Evolutionary conservation across 1,140 invertebrate species (phyloP), one percentile per base, ranked within the genome.

Genomic region (Camponotus vicinus): DNA sequence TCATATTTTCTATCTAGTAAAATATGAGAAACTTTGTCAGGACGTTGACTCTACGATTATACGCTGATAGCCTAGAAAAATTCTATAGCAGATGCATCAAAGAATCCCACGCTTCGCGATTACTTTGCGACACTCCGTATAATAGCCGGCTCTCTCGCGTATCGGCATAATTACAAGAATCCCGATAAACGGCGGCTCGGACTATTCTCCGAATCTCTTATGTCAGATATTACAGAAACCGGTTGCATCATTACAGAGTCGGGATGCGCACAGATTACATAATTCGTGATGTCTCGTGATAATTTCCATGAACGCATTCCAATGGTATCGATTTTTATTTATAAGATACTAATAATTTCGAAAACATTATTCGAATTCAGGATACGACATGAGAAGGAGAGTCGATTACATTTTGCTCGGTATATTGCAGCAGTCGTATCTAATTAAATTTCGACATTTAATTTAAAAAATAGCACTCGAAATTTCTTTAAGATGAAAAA

Each of bases 71-170:
- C 77, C 7, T 9, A 55, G n/a, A 66, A 78, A 64, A 66, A 70
- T 80, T 80, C 34, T 55, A 34, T 11, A 21, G 15, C 18, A 55
- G 64, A 21, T 45, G 18, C 45, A 18, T 55, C 64, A 40, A 27
- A 66, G 61, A 52, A 80, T 80, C 77, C 77, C 77, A 80, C 77
- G 77, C 57, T 77, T 76, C 27, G 15, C 9, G 77, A 40, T 15
- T 57, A 80, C 55, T 70, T 80, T 55, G 64, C 77, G 64, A 80
- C 77, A 69, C n/a, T 69, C 13, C 15, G 67, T 49, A 52, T 82
- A 45, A 71, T 82, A 59, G 32, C 9, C 45, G 34, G 11, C 55
- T 82, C 67, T 73, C 67, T 6, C 52, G 15, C 57, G 40, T 70
- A 71, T 34, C 40, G 49, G 32, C 32, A 42, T 82, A 82, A 73